Evolutionary conservation across 92 coral and sea anemone species (phyloP).

Genomic region (Montipora capitata): DNA sequence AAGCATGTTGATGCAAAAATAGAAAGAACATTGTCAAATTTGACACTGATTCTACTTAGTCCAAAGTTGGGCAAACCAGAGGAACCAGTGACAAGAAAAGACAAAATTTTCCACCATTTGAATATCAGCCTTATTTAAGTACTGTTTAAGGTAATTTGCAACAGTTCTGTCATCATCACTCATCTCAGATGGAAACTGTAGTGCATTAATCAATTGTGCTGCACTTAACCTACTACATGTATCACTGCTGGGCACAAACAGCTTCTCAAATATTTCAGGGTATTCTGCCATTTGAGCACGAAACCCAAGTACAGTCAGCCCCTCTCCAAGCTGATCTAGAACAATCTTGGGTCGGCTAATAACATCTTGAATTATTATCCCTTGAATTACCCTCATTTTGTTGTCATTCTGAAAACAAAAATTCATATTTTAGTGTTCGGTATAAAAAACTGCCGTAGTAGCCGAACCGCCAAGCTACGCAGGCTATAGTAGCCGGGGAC

Average conservation of each 20-base stretch:
- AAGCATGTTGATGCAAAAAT: conserved; percentile 83
- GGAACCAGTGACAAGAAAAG: conserved; percentile 71
- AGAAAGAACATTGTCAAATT: conserved; percentile 70
- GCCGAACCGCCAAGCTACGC: neutral
- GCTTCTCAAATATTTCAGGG: conserved; percentile 64
- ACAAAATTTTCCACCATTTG: conserved; percentile 52
- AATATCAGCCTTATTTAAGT: conserved; percentile 50
- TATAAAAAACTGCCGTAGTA: neutral
- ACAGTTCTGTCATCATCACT: conserved; percentile 53
- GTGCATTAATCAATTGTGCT: conserved; percentile 41
- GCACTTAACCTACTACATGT: conserved; percentile 54
- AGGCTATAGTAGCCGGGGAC: neutral
- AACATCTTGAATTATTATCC: conserved; percentile 63
- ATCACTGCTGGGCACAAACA: conserved; percentile 65
- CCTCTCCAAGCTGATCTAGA: conserved; percentile 75
- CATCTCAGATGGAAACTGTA: conserved; percentile 64
- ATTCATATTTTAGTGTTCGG: neutral
- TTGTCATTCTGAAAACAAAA: conserved; percentile 29
- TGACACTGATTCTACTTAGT: conserved; percentile 64
- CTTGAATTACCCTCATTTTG: conserved; percentile 61
- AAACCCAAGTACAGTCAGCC: conserved; percentile 63
- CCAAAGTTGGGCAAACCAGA: conserved; percentile 76
- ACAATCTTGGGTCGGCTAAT: conserved; percentile 69
- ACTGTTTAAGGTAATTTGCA: conserved; percentile 58
- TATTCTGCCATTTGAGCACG: conserved; percentile 57